Evolutionary conservation across 1,140 invertebrate species (phyloP).

Genomic region (Hylaeus volcanicus): DNA sequence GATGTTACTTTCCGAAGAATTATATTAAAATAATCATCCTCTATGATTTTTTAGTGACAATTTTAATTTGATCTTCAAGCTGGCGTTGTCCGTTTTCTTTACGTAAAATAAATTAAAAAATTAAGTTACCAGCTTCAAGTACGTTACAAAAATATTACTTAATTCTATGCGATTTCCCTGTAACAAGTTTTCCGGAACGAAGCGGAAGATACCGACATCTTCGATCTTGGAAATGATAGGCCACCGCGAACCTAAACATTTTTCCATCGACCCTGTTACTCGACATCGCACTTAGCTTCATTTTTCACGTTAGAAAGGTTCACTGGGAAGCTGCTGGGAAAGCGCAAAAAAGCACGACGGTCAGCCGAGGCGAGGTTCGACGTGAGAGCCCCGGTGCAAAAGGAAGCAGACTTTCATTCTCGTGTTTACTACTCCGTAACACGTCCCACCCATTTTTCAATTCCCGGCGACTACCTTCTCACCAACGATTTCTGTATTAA

Average conservation of each 20-base stretch:
- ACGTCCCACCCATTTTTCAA: constrained; percentile 47
- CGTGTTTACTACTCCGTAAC: constrained; percentile 42
- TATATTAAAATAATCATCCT: not conserved
- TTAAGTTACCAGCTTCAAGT: too few species aligned
- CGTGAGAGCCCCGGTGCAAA: constrained; percentile 34
- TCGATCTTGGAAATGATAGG: constrained; percentile 32
- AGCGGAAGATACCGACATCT: not conserved
- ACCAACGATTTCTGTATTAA: not conserved
- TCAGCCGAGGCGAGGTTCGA: constrained; percentile 26
- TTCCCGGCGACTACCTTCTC: constrained; percentile 2
- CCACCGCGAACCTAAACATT: constrained; percentile 32
- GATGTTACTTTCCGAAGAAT: not conserved
- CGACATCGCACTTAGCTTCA: constrained; percentile 47
- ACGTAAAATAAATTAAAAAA: too few species aligned
- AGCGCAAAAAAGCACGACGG: constrained; percentile 27
- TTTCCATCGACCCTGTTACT: constrained; percentile 37
- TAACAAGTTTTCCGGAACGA: not conserved
- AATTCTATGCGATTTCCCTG: not conserved
- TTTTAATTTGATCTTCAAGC: too few species aligned
- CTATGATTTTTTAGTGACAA: too few species aligned
- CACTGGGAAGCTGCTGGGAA: not conserved
- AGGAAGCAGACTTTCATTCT: constrained; percentile 31
- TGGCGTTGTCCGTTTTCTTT: too few species aligned
- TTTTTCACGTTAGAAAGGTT: constrained; percentile 48
- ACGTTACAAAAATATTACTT: too few species aligned